Evolutionary conservation across 1,140 invertebrate species (phyloP).

Genomic region (Planococcus citri): DNA sequence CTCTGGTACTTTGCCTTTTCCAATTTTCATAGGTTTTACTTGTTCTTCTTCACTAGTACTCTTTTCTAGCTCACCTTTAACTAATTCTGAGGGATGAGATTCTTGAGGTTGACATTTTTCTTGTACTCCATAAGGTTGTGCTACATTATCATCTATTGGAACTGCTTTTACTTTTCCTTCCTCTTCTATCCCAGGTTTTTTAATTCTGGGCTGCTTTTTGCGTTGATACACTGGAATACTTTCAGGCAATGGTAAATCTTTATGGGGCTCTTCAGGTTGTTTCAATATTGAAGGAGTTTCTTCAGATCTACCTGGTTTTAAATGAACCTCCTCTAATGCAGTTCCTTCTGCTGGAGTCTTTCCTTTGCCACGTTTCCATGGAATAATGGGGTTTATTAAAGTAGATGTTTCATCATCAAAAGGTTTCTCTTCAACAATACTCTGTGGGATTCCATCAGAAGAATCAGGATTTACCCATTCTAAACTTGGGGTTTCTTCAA

Average conservation of each 20-base stretch:
- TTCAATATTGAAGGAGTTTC: too few species aligned
- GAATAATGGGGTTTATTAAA: too few species aligned
- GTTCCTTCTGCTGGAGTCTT: not conserved
- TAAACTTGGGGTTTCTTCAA: not conserved
- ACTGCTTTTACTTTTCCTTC: too few species aligned
- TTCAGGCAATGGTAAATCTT: not conserved
- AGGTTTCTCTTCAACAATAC: not conserved
- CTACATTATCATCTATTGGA: not conserved
- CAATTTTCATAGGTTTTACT: slow-evolving; percentile 27
- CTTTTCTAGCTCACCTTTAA: slow-evolving; percentile 21
- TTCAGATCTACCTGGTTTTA: not conserved
- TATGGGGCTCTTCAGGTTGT: too few species aligned
- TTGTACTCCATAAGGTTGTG: not conserved
- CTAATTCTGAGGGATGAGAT: slow-evolving; percentile 36
- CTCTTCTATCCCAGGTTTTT: slow-evolving; percentile 20
- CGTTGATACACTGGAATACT: slow-evolving; percentile 31
- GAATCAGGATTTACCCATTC: not conserved
- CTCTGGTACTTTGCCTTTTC: slow-evolving; percentile 29
- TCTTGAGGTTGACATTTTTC: slow-evolving; percentile 27
- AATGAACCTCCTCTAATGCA: not conserved
- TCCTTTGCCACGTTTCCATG: not conserved
- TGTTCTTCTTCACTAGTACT: slow-evolving; percentile 21
- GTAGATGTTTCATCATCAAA: too few species aligned
- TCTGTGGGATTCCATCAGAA: slow-evolving; percentile 29
- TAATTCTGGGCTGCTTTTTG: slow-evolving; percentile 24